phyloP scores from a whole-genome alignment of 2,797 vertebrate species.

The Cryptoprocta ferox region DNA sequence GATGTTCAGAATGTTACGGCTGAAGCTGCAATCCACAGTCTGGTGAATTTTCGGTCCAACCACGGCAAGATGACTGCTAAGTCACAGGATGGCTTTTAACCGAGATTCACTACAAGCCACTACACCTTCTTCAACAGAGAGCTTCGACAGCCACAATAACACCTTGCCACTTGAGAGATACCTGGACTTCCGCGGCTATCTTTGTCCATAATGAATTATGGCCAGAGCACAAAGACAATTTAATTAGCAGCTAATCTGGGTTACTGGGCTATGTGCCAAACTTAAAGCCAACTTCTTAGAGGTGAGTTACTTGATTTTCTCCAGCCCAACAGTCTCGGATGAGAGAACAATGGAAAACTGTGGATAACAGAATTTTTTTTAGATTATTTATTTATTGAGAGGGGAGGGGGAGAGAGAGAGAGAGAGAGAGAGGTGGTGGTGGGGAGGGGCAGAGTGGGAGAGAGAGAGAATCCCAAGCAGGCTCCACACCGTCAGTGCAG shows the following conservation, averaged over 20 bases:
- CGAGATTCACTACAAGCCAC: neutral
- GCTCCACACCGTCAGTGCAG: too few species aligned
- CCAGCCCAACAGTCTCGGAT: neutral
- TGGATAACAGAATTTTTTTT: neutral
- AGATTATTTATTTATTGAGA: too few species aligned
- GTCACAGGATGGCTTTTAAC: neutral
- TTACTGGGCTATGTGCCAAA: neutral
- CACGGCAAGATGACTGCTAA: neutral
- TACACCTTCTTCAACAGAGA: neutral
- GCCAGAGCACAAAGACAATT: neutral
- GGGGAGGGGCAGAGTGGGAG: too few species aligned
- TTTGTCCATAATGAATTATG: neutral
- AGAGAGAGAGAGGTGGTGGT: too few species aligned
- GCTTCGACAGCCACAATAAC: neutral
- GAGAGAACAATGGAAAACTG: neutral
- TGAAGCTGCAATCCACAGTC: neutral
- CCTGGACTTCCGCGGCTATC: neutral
- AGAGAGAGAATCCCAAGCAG: too few species aligned
- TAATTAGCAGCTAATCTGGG: neutral
- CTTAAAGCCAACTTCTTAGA: neutral
- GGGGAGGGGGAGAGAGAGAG: too few species aligned
- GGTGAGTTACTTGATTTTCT: neutral
- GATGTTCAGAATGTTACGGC: neutral
- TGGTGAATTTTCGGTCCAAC: neutral
- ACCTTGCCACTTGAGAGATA: neutral